Conservation (phyloP, 2,797 vertebrate genomes). For the Masticophis lateralis region DNA sequence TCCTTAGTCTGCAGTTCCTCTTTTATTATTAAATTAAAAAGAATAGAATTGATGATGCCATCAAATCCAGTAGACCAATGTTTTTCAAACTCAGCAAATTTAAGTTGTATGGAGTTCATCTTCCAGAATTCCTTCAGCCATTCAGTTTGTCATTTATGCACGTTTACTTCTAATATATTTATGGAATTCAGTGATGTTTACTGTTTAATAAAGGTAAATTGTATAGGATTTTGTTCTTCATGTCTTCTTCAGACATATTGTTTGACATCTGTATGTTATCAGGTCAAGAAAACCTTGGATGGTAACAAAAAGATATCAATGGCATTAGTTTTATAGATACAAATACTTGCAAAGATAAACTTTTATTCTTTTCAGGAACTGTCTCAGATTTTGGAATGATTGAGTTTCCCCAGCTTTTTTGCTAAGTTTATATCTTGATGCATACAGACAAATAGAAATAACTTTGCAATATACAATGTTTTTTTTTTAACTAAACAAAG, state of each 20-base stretch:
- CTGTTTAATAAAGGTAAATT: background rate
- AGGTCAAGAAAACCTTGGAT: constrained; percentile 21
- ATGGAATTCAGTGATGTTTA: background rate
- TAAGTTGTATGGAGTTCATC: background rate
- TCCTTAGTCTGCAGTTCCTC: background rate
- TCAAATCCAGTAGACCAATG: background rate
- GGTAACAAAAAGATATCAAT: constrained; percentile 16
- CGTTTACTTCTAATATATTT: background rate
- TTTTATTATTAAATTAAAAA: background rate
- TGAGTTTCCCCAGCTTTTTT: constrained; percentile 64
- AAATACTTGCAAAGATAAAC: constrained; percentile 41
- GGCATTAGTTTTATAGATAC: constrained; percentile 6
- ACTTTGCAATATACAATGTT: constrained; percentile 68
- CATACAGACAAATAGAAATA: constrained; percentile 69
- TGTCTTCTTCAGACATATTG: constrained; percentile 55
- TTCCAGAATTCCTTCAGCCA: background rate
- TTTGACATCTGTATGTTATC: constrained; percentile 61
- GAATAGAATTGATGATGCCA: background rate
- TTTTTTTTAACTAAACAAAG: constrained; percentile 67
- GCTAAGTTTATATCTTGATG: constrained; percentile 71
- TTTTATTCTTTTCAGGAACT: constrained; percentile 53
- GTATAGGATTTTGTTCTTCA: constrained; percentile 56
- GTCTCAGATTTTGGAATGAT: constrained; percentile 63
- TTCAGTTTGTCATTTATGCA: constrained; percentile 29
- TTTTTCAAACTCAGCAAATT: background rate